Percentiles rank a stretch among this genome's conserved stretches.
These are phyloP conservation scores for Myotis vivesi DNA, from an alignment of 2,797 vertebrate species.

Conservation along the genomic window DNA sequence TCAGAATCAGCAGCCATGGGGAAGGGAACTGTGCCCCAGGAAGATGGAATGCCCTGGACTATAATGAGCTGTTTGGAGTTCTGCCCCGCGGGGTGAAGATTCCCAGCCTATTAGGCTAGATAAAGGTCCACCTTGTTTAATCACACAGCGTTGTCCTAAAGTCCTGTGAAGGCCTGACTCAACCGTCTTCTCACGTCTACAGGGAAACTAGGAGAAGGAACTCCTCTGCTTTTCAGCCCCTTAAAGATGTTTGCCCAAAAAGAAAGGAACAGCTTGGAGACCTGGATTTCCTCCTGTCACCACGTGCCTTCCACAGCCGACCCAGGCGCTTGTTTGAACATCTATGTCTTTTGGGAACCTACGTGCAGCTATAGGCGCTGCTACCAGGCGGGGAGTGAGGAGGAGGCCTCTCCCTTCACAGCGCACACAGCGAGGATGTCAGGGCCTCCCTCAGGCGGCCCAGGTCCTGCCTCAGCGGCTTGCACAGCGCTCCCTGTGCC, in stretches of 20 bases:
- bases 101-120: slow-evolving; percentile 61
- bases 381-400: slow-evolving; percentile 70
- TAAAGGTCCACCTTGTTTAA: slow-evolving; percentile 62
- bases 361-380: slow-evolving; percentile 65
- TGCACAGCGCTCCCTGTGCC: slow-evolving; percentile 56
- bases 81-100: slow-evolving; percentile 70
- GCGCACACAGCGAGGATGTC: not conserved
- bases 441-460: slow-evolving; percentile 54
- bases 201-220: slow-evolving; percentile 65
- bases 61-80: slow-evolving; percentile 57
- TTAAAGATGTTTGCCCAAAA: slow-evolving; percentile 65
- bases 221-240: slow-evolving; percentile 75
- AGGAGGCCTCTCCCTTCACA: slow-evolving; percentile 56
- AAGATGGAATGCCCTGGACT: slow-evolving; percentile 52
- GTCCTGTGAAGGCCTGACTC: slow-evolving; percentile 66
- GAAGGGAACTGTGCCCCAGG: slow-evolving; percentile 58
- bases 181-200: slow-evolving; percentile 50
- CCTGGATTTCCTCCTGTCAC: slow-evolving; percentile 59
- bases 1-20: slow-evolving; percentile 51
- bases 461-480: slow-evolving; percentile 65
- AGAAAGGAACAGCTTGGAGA: slow-evolving; percentile 71
- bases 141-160: slow-evolving; percentile 65
- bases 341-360: slow-evolving; percentile 58
- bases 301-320: slow-evolving; percentile 58
- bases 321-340: slow-evolving; percentile 7